Evolutionary conservation across 1,140 invertebrate species (phyloP), one percentile per base, ranked within the genome.

Genomic region (Capitella teleta): DNA sequence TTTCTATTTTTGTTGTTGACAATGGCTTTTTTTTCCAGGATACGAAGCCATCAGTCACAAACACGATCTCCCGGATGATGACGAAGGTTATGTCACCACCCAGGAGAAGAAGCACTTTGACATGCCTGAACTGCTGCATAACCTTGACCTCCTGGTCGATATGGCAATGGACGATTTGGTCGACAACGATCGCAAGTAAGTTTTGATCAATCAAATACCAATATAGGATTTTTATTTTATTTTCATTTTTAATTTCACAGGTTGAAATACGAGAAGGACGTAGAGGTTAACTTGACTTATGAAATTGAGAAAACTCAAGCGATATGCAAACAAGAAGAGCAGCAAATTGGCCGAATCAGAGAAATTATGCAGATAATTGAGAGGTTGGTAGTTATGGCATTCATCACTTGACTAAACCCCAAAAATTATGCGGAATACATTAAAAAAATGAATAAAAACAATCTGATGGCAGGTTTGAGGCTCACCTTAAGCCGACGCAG

Each of bases 141-240:
- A 98, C 75, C 74, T 98, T 14, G 83, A 93, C 64, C 70, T 96
- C 14, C 72, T 96, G 34, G 83, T 95, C 2, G 86, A 93, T 51
- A 83, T 89, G 74, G 88, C 88, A 52, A 93, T 98, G 74, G 86
- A 96, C 72, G 84, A 94, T 61, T 97, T 98, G 43, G 85, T 96
- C 28, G 77, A 82, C 57, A 91, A 89, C 62, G 87, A 94, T 55
- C 79, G 84, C 43, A 81, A 84, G 61, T 67, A 54, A 47, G 63
- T 51, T 10, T 44, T 41, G 28, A n/a, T n/a, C n/a, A n/a, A n/a
- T n/a, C n/a, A 30, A 30, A 30, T n/a, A n/a, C n/a, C n/a, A n/a
- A n/a, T n/a, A n/a, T n/a, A n/a, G n/a, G n/a, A n/a, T n/a, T n/a
- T n/a, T n/a, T n/a, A n/a, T n/a, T n/a, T n/a, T n/a, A n/a, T n/a